A percentile compares a stretch with the other conserved stretches of the same genome.
Conservation (phyloP, 2,888 invertebrate genomes). For the Apomyelois bistriatella region DNA sequence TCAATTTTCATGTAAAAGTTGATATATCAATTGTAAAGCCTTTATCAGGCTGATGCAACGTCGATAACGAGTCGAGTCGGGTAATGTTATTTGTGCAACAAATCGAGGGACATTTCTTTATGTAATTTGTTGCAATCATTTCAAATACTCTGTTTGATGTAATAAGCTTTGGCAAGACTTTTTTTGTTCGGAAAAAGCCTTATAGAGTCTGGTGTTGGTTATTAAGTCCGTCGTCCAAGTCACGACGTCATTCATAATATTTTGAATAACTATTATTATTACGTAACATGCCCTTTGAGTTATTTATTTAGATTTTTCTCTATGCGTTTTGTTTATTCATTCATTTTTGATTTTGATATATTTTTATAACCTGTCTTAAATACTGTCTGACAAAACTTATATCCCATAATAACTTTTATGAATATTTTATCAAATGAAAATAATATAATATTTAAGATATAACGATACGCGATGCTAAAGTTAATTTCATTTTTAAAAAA, state of each 20-base stretch:
- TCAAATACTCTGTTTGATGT: conserved; percentile 21
- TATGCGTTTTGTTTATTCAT: too few species aligned
- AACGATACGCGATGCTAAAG: too few species aligned
- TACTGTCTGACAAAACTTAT: too few species aligned
- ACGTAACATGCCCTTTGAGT: too few species aligned
- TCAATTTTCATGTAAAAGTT: too few species aligned
- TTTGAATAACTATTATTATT: background rate
- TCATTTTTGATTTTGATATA: too few species aligned
- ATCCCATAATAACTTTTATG: too few species aligned
- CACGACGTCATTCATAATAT: background rate
- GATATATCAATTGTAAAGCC: background rate
- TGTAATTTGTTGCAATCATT: conserved; percentile 26
- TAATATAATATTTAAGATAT: too few species aligned
- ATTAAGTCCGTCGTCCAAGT: background rate
- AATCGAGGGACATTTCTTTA: conserved; percentile 23
- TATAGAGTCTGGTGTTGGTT: background rate
- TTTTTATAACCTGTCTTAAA: too few species aligned
- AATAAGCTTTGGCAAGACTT: conserved; percentile 10
- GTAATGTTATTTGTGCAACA: conserved; percentile 26
- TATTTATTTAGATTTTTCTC: too few species aligned
- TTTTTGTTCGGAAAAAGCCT: background rate
- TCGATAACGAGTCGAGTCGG: conserved; percentile 6
- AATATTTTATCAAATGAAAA: too few species aligned
- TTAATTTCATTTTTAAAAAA: too few species aligned
- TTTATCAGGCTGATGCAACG: background rate